Conservation (phyloP, 2,113 vertebrate genomes). For the Sapajus apella region DNA sequence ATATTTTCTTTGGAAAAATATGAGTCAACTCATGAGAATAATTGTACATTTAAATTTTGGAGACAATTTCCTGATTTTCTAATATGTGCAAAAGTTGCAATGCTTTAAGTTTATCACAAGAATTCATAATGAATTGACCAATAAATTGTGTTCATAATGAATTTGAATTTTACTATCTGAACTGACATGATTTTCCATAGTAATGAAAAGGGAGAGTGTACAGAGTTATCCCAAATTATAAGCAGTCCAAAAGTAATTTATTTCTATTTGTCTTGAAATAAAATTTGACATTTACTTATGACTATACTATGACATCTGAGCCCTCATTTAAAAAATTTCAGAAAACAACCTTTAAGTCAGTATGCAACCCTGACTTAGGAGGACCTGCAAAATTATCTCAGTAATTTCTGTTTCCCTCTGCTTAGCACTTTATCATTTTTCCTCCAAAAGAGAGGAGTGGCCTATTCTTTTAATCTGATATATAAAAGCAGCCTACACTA, state of each 20-base stretch:
- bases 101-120: background rate
- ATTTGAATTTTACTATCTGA: background rate
- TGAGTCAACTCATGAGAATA: background rate
- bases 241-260: background rate
- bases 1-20: background rate
- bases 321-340: background rate
- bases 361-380: background rate
- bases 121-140: background rate
- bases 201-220: background rate
- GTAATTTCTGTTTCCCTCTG: background rate
- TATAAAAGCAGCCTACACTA: background rate
- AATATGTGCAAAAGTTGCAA: background rate
- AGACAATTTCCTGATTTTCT: background rate
- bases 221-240: background rate
- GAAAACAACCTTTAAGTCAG: slow-evolving; percentile 8
- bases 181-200: slow-evolving; percentile 1
- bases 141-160: background rate
- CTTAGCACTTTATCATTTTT: background rate
- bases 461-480: background rate
- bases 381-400: background rate
- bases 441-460: background rate
- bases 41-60: background rate
- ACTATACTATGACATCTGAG: background rate
- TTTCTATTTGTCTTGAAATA: slow-evolving; percentile 29
- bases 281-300: slow-evolving; percentile 18